These are phyloP conservation scores for Ifrita kowaldi DNA, from an alignment of 2,113 vertebrate genomes.

Conservation along the genomic window DNA sequence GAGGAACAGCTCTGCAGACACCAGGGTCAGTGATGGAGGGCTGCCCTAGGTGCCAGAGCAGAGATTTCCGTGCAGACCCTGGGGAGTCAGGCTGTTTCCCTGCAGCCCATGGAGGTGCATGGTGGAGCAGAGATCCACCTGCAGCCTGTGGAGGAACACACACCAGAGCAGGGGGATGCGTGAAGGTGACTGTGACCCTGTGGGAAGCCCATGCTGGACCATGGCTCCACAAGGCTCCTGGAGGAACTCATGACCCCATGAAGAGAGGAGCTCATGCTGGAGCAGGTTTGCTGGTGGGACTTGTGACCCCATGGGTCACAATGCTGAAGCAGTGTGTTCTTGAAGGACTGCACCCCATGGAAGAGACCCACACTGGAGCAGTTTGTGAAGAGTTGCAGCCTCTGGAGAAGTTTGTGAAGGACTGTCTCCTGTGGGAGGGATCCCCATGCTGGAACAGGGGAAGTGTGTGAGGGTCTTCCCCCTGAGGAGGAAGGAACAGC, in stretches of 20 bases:
- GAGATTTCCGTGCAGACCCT: neutral
- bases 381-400: neutral
- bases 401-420: neutral
- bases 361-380: neutral
- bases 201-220: neutral
- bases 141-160: fast-evolving
- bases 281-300: neutral
- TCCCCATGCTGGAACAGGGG: neutral
- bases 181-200: neutral
- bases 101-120: neutral
- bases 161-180: neutral
- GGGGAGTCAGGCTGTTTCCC: neutral
- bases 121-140: neutral
- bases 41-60: neutral
- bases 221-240: neutral
- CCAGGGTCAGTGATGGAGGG: neutral
- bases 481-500: neutral
- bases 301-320: neutral
- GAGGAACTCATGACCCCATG: neutral
- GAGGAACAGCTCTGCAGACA: neutral
- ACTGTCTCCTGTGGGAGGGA: neutral
- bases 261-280: neutral
- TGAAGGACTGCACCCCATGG: neutral
- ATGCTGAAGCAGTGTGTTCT: neutral
- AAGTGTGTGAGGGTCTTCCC: neutral